phyloP scores from a whole-genome alignment of 92 coral and sea anemone species.

The Heteractis magnifica region DNA sequence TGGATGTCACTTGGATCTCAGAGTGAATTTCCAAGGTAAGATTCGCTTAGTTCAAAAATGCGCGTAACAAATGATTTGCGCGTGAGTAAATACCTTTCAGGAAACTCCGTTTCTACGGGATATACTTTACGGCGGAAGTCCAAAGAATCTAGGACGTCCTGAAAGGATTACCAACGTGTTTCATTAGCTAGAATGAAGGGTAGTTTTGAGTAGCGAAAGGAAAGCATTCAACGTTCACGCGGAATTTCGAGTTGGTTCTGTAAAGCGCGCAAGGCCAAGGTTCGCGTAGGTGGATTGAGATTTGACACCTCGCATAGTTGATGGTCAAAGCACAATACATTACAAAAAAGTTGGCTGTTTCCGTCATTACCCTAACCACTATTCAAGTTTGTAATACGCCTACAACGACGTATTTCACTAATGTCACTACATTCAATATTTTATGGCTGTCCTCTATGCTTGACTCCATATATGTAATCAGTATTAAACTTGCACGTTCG shows the following conservation, averaged over 20 bases:
- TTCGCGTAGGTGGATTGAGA: slow-evolving; percentile 46
- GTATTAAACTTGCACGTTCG: background rate
- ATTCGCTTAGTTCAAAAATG: no score
- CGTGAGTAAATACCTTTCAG: slow-evolving; percentile 15
- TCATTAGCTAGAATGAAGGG: background rate
- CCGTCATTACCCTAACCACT: slow-evolving; percentile 33
- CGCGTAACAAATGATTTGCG: slow-evolving; percentile 28
- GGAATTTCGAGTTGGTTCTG: slow-evolving; percentile 29
- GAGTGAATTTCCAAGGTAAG: slow-evolving; percentile 95
- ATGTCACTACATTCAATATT: background rate
- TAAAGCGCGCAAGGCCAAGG: slow-evolving; percentile 23
- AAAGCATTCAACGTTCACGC: background rate
- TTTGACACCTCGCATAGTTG: slow-evolving; percentile 36
- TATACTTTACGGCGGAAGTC: background rate
- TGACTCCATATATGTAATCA: background rate
- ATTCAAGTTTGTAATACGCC: slow-evolving; percentile 30
- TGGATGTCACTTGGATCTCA: slow-evolving; percentile 74
- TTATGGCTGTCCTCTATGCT: background rate
- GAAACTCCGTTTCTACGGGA: slow-evolving; percentile 20
- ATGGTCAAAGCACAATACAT: slow-evolving; percentile 30
- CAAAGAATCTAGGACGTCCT: slow-evolving; percentile 30
- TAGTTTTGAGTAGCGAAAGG: background rate
- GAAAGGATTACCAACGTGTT: slow-evolving; percentile 6
- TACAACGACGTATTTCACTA: slow-evolving; percentile 12
- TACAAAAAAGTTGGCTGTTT: slow-evolving; percentile 28